These are phyloP conservation scores for Rhodophaea formosa DNA, from an alignment of 2,888 invertebrate species.

Conservation along the genomic window DNA sequence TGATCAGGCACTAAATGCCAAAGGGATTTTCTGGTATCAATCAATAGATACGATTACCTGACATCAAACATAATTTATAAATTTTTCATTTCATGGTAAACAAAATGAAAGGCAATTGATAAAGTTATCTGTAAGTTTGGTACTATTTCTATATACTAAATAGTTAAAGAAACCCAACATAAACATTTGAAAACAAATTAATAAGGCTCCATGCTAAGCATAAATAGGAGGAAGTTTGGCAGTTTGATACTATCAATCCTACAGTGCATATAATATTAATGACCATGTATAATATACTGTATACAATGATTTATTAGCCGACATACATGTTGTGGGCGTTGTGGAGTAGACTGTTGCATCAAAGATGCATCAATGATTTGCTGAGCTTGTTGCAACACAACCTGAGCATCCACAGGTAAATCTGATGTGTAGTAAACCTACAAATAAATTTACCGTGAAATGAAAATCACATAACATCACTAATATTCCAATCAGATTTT, in stretches of 20 bases:
- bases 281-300: constrained; percentile 30
- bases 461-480: constrained; percentile 23
- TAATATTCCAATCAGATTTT: neutral
- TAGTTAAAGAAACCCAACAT: constrained; percentile 17
- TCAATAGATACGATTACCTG: no score
- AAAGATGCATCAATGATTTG: constrained; percentile 80
- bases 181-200: constrained; percentile 33
- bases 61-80: no score
- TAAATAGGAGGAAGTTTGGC: constrained; percentile 40
- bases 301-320: constrained; percentile 46
- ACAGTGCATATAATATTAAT: constrained; percentile 38
- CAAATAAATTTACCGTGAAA: constrained; percentile 65
- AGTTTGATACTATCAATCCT: constrained; percentile 42
- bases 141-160: neutral
- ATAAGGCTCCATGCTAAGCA: constrained; percentile 60
- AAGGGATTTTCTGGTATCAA: no score
- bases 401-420: constrained; percentile 79
- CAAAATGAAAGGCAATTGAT: no score
- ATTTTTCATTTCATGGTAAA: no score
- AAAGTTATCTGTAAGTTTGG: neutral
- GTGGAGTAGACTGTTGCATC: constrained; percentile 77
- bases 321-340: constrained; percentile 80
- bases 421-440: constrained; percentile 81
- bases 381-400: constrained; percentile 80
- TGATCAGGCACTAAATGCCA: no score